phyloP scores from a whole-genome alignment of 1,140 invertebrate genomes.

The Zaprionus gabonicus region DNA sequence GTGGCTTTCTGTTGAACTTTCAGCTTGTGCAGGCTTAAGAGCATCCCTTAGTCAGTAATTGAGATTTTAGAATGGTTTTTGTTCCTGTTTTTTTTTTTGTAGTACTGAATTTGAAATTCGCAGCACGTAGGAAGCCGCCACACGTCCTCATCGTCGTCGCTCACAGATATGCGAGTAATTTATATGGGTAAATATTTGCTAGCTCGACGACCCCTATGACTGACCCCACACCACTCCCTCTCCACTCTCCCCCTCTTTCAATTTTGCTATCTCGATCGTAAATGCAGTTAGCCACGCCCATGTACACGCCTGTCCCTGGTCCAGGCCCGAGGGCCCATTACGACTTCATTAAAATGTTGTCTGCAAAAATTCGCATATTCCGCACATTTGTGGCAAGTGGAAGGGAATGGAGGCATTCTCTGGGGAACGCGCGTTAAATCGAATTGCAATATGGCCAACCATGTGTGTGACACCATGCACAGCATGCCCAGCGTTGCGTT shows the following conservation, averaged over 20 bases:
- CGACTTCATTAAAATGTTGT: conserved; percentile 72
- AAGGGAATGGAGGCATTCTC: neutral
- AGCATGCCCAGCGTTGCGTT: conserved; percentile 23
- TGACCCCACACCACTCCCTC: neutral
- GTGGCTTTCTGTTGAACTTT: neutral
- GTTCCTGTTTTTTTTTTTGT: neutral
- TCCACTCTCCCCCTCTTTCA: neutral
- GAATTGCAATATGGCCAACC: conserved; percentile 50
- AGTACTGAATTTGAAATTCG: conserved; percentile 67
- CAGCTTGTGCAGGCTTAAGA: neutral
- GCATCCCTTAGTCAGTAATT: conserved; percentile 16
- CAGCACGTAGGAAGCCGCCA: conserved; percentile 58
- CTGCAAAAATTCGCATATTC: conserved; percentile 60
- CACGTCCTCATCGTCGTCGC: conserved; percentile 43
- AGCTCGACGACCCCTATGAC: conserved; percentile 23
- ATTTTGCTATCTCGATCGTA: neutral
- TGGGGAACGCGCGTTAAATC: conserved; percentile 50
- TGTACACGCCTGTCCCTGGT: neutral
- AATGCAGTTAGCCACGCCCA: conserved; percentile 55
- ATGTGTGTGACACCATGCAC: conserved; percentile 21
- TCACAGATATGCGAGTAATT: conserved; percentile 73
- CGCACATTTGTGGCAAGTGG: conserved; percentile 39
- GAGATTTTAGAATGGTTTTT: conserved; percentile 25
- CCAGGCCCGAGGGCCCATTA: conserved; percentile 56
- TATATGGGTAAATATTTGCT: conserved; percentile 77